These are phyloP conservation scores for Watersipora subatra DNA, from an alignment of 1,140 invertebrate species.

Conservation along the genomic window DNA sequence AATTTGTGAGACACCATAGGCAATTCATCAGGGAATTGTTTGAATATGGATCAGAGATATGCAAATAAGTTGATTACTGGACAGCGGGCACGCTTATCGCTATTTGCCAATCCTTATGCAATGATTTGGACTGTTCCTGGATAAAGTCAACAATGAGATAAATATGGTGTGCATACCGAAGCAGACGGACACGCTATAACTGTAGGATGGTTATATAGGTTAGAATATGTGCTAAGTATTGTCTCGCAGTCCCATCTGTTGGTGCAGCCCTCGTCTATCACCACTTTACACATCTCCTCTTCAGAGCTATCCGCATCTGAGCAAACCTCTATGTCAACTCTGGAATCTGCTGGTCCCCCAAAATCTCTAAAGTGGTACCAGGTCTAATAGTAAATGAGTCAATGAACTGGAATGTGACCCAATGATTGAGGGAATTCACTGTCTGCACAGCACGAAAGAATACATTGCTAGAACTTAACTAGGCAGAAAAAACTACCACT, in stretches of 20 bases:
- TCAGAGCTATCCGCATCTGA: constrained; percentile 27
- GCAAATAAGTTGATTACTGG: not conserved
- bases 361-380: constrained; percentile 43
- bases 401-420: too few relatives aligned
- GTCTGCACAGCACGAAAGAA: too few relatives aligned
- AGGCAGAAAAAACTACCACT: not conserved
- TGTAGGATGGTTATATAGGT: constrained; percentile 77
- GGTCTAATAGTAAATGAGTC: too few relatives aligned
- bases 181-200: constrained; percentile 59
- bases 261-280: constrained; percentile 44
- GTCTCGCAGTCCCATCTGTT: constrained; percentile 87
- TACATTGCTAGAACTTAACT: not conserved
- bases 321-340: constrained; percentile 47
- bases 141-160: too few relatives aligned
- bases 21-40: too few relatives aligned
- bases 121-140: too few relatives aligned
- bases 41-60: too few relatives aligned
- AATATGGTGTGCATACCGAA: too few relatives aligned
- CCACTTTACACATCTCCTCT: constrained; percentile 18
- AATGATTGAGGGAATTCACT: too few relatives aligned
- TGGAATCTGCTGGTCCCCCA: too few relatives aligned
- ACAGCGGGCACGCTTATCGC: not conserved
- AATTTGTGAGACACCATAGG: too few relatives aligned
- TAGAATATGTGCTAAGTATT: constrained; percentile 74
- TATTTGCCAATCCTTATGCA: too few relatives aligned